Percentiles rank a stretch among this genome's conserved stretches.
phyloP scores from a whole-genome alignment of 2,888 invertebrate genomes.

The Thyatira batis region DNA sequence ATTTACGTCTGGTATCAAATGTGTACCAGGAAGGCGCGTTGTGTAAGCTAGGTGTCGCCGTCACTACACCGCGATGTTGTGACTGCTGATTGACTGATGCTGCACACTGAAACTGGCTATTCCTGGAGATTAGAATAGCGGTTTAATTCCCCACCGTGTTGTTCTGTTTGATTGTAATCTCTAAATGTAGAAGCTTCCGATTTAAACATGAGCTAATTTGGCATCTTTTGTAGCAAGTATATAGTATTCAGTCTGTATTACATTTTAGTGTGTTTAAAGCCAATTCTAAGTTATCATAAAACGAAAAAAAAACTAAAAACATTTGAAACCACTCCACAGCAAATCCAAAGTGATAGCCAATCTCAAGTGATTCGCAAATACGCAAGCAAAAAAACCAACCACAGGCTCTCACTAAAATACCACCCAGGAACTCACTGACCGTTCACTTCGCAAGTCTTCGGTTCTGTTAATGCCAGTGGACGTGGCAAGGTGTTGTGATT shows the following conservation, averaged over 20 bases:
- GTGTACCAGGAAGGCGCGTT: conserved; percentile 56
- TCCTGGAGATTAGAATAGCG: conserved; percentile 37
- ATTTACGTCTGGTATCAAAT: conserved; percentile 18
- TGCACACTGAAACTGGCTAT: conserved; percentile 48
- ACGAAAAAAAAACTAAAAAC: neutral
- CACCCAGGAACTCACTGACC: conserved; percentile 1
- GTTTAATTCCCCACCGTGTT: conserved; percentile 6
- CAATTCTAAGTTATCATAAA: too few species aligned
- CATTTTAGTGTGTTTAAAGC: too few species aligned
- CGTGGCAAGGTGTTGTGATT: conserved; percentile 18
- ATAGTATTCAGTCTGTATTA: too few species aligned
- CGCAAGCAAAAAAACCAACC: neutral
- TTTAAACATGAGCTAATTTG: too few species aligned
- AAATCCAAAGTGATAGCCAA: neutral
- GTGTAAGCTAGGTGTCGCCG: conserved; percentile 36
- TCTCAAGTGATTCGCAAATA: conserved; percentile 5
- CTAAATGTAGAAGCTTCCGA: neutral
- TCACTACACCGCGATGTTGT: conserved; percentile 54
- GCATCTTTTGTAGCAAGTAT: too few species aligned
- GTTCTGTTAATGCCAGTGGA: neutral
- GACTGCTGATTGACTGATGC: conserved; percentile 76
- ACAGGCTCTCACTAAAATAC: neutral
- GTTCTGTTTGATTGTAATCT: neutral
- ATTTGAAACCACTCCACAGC: neutral
- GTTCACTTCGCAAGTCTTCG: neutral